Evolutionary conservation across 1,140 invertebrate species (phyloP).

Genomic region (Monochamus saltuarius): DNA sequence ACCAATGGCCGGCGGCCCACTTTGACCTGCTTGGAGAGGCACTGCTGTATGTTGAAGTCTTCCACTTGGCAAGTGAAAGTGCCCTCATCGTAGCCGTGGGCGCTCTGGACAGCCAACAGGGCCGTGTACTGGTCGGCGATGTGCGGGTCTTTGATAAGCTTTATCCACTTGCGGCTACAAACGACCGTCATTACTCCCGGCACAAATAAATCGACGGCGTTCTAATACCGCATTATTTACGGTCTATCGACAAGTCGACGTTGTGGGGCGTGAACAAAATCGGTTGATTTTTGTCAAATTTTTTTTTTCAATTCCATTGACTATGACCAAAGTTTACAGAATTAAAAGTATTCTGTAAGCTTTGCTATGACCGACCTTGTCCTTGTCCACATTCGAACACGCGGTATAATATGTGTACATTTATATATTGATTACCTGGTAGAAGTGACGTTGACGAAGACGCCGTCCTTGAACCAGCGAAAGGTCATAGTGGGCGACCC

Average conservation of each 20-base stretch:
- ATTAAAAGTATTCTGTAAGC: too few relatives aligned
- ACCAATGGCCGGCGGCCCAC: conserved; percentile 68
- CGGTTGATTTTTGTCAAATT: too few relatives aligned
- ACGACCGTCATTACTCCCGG: background rate
- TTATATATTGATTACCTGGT: conserved; percentile 17
- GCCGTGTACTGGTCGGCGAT: conserved; percentile 65
- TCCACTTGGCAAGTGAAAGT: conserved; percentile 72
- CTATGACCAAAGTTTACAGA: too few relatives aligned
- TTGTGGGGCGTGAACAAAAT: too few relatives aligned
- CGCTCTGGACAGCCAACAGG: conserved; percentile 66
- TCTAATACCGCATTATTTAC: too few relatives aligned
- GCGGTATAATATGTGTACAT: too few relatives aligned
- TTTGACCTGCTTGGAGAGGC: conserved; percentile 66
- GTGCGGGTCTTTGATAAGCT: conserved; percentile 52
- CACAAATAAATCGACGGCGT: too few relatives aligned
- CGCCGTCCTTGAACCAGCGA: conserved; percentile 78
- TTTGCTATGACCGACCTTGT: too few relatives aligned
- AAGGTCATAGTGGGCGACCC: conserved; percentile 73
- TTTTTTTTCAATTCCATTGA: too few relatives aligned
- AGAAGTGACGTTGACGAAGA: conserved; percentile 63
- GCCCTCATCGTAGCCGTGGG: conserved; percentile 67
- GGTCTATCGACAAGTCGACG: too few relatives aligned
- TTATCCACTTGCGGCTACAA: conserved; percentile 60
- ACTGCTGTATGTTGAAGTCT: conserved; percentile 74
- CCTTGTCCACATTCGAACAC: too few relatives aligned